phyloP scores from a whole-genome alignment of 2,797 vertebrate species.

The Microctenopoma steveboyesi region DNA sequence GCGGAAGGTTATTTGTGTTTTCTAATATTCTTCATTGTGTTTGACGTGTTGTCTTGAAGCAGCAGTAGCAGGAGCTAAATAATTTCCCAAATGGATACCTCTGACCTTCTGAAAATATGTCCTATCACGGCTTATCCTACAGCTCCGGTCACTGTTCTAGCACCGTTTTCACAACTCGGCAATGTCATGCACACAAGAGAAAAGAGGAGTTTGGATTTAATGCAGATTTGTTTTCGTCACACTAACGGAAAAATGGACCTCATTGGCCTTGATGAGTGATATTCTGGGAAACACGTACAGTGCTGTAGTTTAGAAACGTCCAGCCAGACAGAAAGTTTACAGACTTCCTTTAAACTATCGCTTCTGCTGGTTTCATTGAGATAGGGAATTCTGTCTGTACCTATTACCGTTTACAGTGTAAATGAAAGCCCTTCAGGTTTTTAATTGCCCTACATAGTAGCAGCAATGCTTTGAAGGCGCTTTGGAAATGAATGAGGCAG shows the following conservation, averaged over 20 bases:
- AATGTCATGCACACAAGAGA: slow-evolving; percentile 31
- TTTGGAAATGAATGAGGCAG: slow-evolving; percentile 42
- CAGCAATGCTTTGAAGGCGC: slow-evolving; percentile 10
- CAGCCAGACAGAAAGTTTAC: slow-evolving; percentile 20
- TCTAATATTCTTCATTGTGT: slow-evolving; percentile 72
- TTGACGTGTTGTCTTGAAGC: slow-evolving; percentile 71
- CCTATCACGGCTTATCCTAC: slow-evolving; percentile 56
- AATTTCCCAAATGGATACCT: slow-evolving; percentile 79
- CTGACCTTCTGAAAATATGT: slow-evolving; percentile 80
- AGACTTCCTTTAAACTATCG: slow-evolving; percentile 36
- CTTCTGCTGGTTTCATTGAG: slow-evolving; percentile 38
- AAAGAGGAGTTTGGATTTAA: slow-evolving; percentile 39
- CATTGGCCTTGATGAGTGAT: slow-evolving; percentile 28
- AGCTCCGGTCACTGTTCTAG: slow-evolving; percentile 57
- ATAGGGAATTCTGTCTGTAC: slow-evolving; percentile 50
- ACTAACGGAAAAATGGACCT: slow-evolving; percentile 8
- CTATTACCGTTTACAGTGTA: slow-evolving; percentile 72
- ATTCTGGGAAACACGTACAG: slow-evolving; percentile 6
- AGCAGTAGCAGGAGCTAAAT: slow-evolving; percentile 73
- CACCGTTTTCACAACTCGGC: slow-evolving; percentile 41
- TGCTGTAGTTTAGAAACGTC: not conserved
- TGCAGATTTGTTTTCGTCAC: slow-evolving; percentile 38
- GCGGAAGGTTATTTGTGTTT: slow-evolving; percentile 72
- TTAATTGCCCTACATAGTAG: slow-evolving; percentile 58
- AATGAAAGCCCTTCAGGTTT: slow-evolving; percentile 57